Conservation (phyloP, 2,113 vertebrate species). For the Daubentonia madagascariensis region DNA sequence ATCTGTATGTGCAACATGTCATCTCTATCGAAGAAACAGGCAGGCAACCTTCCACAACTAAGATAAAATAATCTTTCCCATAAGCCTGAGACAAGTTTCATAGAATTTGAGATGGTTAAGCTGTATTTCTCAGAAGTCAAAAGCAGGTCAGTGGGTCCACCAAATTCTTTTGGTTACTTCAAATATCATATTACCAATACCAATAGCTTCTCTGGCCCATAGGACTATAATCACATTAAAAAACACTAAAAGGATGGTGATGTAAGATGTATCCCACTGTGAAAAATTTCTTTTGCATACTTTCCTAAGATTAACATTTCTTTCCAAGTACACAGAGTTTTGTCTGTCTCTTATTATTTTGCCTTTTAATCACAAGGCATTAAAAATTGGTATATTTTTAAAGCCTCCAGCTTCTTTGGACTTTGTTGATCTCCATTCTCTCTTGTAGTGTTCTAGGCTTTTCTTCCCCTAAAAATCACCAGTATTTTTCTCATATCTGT, state of each 20-base stretch:
- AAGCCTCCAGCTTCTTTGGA: not conserved
- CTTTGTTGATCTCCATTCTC: not conserved
- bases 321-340: conserved; percentile 5
- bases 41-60: not conserved
- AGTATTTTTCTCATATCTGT: not conserved
- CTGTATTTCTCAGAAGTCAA: conserved; percentile 55
- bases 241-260: conserved; percentile 49
- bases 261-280: not conserved
- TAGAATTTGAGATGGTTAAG: conserved; percentile 39
- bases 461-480: not conserved
- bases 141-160: conserved; percentile 35
- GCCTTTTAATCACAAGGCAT: not conserved
- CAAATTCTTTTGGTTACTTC: conserved; percentile 45
- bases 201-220: conserved; percentile 3
- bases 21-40: conserved; percentile 26
- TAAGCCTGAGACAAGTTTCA: not conserved
- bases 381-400: not conserved
- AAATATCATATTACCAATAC: conserved; percentile 32
- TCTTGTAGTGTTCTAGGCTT: not conserved
- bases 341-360: not conserved
- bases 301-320: conserved; percentile 33
- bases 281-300: not conserved
- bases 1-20: not conserved
- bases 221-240: conserved; percentile 9
- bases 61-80: conserved; percentile 32